A percentile compares a stretch with the other conserved stretches of the same genome.
Evolutionary conservation across 2,113 vertebrate genomes (phyloP).

Genomic region (Spizaetus ornatus): DNA sequence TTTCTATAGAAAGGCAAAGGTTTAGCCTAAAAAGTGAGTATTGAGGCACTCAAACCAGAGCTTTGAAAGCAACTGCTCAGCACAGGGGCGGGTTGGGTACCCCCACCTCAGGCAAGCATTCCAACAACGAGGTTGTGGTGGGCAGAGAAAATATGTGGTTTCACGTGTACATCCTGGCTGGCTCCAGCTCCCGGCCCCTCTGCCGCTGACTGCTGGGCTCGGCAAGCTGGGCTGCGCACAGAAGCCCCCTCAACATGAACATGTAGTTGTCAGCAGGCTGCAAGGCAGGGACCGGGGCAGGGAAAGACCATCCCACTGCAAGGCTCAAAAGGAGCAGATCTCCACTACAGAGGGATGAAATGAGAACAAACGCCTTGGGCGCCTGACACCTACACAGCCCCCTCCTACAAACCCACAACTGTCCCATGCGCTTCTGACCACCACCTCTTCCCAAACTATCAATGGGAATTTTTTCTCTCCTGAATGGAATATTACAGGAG

Average conservation of each 20-base stretch:
- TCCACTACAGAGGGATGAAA: neutral
- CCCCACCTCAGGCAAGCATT: neutral
- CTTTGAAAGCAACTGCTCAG: neutral
- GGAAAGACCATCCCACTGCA: neutral
- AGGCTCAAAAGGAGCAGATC: neutral
- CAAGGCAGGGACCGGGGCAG: neutral
- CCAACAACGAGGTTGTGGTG: neutral
- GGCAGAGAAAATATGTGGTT: neutral
- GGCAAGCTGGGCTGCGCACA: neutral
- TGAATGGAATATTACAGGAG: neutral
- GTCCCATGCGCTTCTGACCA: neutral
- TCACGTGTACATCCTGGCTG: rapidly evolving
- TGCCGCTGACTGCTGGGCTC: neutral
- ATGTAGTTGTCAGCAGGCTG: neutral
- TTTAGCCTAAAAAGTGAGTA: neutral
- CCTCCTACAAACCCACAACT: neutral
- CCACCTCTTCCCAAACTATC: neutral
- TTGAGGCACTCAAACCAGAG: neutral
- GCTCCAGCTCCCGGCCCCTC: neutral
- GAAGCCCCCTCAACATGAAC: neutral
- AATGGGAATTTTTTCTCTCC: neutral
- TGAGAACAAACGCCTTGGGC: neutral
- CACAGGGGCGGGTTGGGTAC: rapidly evolving
- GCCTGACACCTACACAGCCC: neutral
- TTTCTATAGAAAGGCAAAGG: neutral